Evolutionary conservation across 1,140 invertebrate genomes (phyloP), one percentile per base, ranked within the genome.

Genomic region (Parapsyche elsis): DNA sequence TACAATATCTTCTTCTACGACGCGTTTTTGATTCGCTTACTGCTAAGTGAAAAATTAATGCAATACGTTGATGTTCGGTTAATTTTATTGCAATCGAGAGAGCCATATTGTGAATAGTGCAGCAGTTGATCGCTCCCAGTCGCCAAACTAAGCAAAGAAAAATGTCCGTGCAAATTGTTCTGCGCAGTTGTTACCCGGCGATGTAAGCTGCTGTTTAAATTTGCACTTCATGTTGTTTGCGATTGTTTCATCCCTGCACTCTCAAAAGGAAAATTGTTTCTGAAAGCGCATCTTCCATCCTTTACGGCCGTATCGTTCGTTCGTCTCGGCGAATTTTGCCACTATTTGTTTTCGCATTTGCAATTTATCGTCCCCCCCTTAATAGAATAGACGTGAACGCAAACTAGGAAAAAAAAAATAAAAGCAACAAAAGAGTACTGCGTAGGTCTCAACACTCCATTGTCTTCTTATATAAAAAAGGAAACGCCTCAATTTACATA

Each of bases 121-220:
- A 57, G 61, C 24, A 67, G 14, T 23, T 21, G 61, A 23, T 67
- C 21, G 61, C 21, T 67, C 49, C 49, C 12, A 53, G 2, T 53
- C 12, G 49, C 4, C 49, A 53, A n/a, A 16, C 49, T 53, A 12
- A 53, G 49, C 49, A 53, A 53, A 21, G 71, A 16, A 75, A 75
- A 4, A 38, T 38, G 7, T 38, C 30, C 30, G 30, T 38, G 30
- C 30, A 38, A 75, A 75, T 75, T 75, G 71, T 57, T 75, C 70
- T 16, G 70, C 70, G 5, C 26, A 38, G 26, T 71, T 71, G 30
- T 38, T 38, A 7, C 71, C 46, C 49, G 49, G 10, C 10, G 24
- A 75, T 75, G 71, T 75, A 75, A 75, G 71, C 71, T 75, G 38
- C 71, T 75, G 38, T 75, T 75, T 75, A 75, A 75, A 75, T 75